phyloP scores from a whole-genome alignment of 2,888 invertebrate species.

The Pyrocoelia pectoralis region DNA sequence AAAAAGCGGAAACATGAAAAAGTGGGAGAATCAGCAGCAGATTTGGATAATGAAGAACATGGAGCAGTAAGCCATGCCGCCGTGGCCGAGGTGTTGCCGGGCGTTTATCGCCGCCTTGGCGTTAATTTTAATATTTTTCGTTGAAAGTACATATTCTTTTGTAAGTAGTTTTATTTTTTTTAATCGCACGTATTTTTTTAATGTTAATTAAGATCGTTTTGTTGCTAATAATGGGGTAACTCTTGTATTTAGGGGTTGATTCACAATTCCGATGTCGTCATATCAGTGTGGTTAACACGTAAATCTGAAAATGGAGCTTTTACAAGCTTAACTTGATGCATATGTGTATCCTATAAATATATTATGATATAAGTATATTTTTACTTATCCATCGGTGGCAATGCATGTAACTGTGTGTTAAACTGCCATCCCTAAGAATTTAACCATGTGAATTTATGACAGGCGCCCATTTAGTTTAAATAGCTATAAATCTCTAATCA shows the following conservation, averaged over 20 bases:
- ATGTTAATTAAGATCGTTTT: background rate
- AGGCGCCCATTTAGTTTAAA: background rate
- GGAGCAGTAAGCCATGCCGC: constrained; percentile 60
- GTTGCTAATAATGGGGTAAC: background rate
- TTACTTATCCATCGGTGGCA: constrained; percentile 15
- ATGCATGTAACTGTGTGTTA: constrained; percentile 15
- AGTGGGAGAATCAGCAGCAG: constrained; percentile 39
- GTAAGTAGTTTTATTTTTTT: constrained; percentile 38
- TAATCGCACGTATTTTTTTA: background rate
- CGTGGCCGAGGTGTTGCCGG: constrained; percentile 59
- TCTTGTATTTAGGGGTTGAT: background rate
- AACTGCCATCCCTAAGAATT: constrained; percentile 12
- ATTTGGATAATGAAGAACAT: constrained; percentile 47
- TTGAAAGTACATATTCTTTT: constrained; percentile 40
- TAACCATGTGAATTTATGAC: constrained; percentile 11
- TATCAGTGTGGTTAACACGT: no score
- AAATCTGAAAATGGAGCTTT: background rate
- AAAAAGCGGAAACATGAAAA: constrained; percentile 33
- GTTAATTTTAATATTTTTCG: constrained; percentile 42
- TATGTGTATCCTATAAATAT: constrained; percentile 32
- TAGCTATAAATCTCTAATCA: background rate
- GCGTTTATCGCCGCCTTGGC: constrained; percentile 48
- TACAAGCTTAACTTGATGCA: constrained; percentile 18
- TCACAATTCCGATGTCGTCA: no score
- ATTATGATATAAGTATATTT: constrained; percentile 30